Base-by-base conservation (phyloP, 2,113 vertebrate species). In the Xenopus laevis region DNA sequence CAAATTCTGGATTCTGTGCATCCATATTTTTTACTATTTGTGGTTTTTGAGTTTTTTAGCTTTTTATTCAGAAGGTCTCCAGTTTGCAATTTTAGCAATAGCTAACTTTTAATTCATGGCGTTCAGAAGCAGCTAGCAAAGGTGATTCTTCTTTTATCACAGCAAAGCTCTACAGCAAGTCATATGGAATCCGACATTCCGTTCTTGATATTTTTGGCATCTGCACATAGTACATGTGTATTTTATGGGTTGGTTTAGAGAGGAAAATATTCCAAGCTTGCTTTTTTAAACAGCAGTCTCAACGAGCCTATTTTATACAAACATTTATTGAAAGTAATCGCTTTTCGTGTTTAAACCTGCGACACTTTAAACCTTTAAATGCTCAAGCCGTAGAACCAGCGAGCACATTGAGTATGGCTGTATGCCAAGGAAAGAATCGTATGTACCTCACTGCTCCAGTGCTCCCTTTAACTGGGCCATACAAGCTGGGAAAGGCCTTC, bases 191-290 rank as follows among this genome's bases (percentile, higher is more conserved):
- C 59, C 46, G 61, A 23, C 66, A 23, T 47, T 69, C 73, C 59
- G 3, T 17, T 57, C 46, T 20, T 70, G 74, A 76, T 76, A 57
- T 76, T 76, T 33, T 70, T 70, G 74, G 74, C 74, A 15, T 46
- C 50, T 9, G 20, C 58, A 67, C 50, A n/a, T n/a, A n/a, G n/a
- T n/a, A n/a, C n/a, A n/a, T 55, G 69, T 71, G 66, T 76, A 47
- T 76, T 76, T 76, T 76, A 69, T 69, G 59, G 59, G 65, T 27
- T 53, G 55, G 17, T 52, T 45, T 45, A 50, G 21, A 33, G 58
- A n/a, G 30, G 44, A 30, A 63, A 62, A 68, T 44, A 68, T 75
- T 61, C 72, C 10, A 67, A 46, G 55, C 72, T 52, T 18, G 72
- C 58, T 44, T 68, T 69, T 68, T 21, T 55, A 67, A n/a, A 57